Percentiles rank a stretch among this genome's conserved stretches.
Evolutionary conservation across 2,797 vertebrate species (phyloP).

Genomic region (Agapornis canus): DNA sequence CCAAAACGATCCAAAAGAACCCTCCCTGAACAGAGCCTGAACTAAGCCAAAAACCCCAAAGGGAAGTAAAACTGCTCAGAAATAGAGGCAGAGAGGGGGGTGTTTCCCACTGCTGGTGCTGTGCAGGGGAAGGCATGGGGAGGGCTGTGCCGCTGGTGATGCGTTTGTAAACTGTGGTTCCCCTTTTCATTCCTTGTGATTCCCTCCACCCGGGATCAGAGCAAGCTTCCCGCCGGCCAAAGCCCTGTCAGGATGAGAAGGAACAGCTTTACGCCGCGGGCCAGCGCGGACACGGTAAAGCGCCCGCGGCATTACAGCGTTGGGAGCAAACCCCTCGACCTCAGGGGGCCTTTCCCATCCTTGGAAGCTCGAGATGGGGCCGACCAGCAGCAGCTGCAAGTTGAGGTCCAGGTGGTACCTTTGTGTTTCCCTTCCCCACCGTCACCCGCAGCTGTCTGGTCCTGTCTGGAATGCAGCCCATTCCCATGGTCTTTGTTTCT

Average conservation of each 20-base stretch:
- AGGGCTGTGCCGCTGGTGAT: neutral
- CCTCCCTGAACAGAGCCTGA: neutral
- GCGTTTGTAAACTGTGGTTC: neutral
- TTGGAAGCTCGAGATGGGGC: conserved; percentile 83
- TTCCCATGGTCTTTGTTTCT: neutral
- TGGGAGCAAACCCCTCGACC: conserved; percentile 89
- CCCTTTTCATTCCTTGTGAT: conserved; percentile 71
- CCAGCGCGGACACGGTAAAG: conserved; percentile 89
- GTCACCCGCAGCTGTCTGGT: fast-evolving
- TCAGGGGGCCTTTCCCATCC: conserved; percentile 80
- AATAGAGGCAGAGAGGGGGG: fast-evolving
- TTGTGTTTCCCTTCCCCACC: neutral
- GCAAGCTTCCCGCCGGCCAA: conserved; percentile 78
- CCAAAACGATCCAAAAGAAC: neutral
- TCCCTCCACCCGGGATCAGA: conserved; percentile 81
- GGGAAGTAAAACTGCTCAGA: neutral
- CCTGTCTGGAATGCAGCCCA: neutral
- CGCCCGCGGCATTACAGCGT: conserved; percentile 93
- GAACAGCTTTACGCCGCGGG: conserved; percentile 95
- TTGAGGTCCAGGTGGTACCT: conserved; percentile 80
- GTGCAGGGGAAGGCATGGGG: neutral
- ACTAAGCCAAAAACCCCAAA: neutral
- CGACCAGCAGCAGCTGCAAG: conserved; percentile 85
- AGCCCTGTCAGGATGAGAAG: conserved; percentile 87
- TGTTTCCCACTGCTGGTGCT: neutral